Evolutionary conservation across 2,113 vertebrate species (phyloP), one percentile per base, ranked within the genome.

Genomic region (Micronisus gabar): DNA sequence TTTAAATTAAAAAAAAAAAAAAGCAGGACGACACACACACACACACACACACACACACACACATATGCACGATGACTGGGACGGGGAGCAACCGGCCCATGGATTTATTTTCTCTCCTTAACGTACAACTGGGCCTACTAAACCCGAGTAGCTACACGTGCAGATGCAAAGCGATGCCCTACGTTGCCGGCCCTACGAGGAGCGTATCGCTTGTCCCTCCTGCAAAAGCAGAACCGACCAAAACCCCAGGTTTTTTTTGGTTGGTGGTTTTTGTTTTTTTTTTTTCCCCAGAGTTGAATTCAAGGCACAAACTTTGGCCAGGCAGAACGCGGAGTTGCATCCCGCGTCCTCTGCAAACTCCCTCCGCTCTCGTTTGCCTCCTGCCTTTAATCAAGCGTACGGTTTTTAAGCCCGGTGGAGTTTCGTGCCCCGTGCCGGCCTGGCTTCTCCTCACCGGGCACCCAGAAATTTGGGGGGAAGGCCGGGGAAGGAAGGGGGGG

Each of bases 91-190:
- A 53, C 9, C 14, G 15, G 62, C 86, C 82, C 66, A 11, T 16
- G 68, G 95, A 88, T 94, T 83, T 84, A 94, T 94, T 93, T 96
- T 92, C 34, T 88, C 80, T 92, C 86, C 58, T 87, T 74, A 87
- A 81, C 2, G 41, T 84, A 59, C 34, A 36, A 74, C 66, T 47
- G 78, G 97, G 97, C 98, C 98, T 98, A 91, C 68, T 17, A 63
- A 88, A 41, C 48, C 81, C 76, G 22, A 76, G 66, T 15, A 73
- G 84, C 82, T 27, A 13, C 89, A 92, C 66, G 89, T 94, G 90
- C 80, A 73, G 92, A 32, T 38, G 89, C 63, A 18, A 36, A 62
- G 70, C 23, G 58, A 45, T 23, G 75, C 56, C 48, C 43, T n/a
- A 30, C 34, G 30, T 15, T 20, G 86, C 70, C 15, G 71, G 76